Evolutionary conservation across 2,797 vertebrate genomes (phyloP).

Genomic region (Pteropus rufus): DNA sequence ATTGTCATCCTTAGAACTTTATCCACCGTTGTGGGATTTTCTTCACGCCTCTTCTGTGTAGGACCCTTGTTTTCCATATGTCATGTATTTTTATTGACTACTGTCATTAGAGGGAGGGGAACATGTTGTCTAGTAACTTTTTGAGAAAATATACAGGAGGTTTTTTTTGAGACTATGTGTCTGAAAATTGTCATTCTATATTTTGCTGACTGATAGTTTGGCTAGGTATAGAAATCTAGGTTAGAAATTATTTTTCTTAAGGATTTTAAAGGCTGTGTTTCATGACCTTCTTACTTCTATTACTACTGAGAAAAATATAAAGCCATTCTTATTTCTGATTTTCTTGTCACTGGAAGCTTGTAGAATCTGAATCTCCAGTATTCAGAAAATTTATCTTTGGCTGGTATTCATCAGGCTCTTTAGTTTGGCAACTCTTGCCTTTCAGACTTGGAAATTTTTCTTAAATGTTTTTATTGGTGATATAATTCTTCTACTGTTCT

Average conservation of each 20-base stretch:
- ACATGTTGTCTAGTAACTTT: background rate
- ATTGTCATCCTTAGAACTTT: constrained; percentile 11
- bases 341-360: background rate
- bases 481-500: background rate
- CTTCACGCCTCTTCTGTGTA: background rate
- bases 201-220: constrained; percentile 66
- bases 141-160: background rate
- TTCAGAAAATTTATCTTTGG: constrained; percentile 21
- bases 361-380: background rate
- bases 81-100: constrained; percentile 24
- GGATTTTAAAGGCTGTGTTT: constrained; percentile 29
- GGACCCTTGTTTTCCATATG: background rate
- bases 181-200: background rate
- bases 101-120: background rate
- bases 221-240: constrained; percentile 73
- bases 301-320: constrained; percentile 1
- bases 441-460: background rate
- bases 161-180: background rate
- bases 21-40: background rate
- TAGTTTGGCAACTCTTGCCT: background rate
- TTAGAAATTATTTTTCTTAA: constrained; percentile 56
- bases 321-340: background rate
- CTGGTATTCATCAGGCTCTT: background rate
- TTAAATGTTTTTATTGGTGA: constrained; percentile 28
- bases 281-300: background rate